Conservation (phyloP, 2,888 invertebrate species). For the Euproctis similis region DNA sequence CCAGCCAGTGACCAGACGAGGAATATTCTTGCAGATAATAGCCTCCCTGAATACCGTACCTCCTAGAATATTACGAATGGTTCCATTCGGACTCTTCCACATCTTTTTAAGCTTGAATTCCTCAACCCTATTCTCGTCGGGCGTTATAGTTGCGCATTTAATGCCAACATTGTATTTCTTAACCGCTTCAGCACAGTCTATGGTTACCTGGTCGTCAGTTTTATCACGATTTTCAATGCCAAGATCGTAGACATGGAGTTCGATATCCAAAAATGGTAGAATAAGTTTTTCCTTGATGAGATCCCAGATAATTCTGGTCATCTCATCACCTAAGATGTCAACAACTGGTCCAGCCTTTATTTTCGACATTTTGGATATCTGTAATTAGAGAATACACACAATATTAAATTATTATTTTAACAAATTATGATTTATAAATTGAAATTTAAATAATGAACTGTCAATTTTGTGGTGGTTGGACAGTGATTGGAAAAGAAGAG, state of each 20-base stretch:
- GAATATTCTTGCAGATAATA: conserved; percentile 94
- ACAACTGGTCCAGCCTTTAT: conserved; percentile 91
- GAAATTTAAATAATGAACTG: too few relatives aligned
- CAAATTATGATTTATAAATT: too few relatives aligned
- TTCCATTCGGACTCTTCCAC: conserved; percentile 95
- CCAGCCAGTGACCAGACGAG: conserved; percentile 96
- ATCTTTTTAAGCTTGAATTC: conserved; percentile 91
- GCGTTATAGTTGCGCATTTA: conserved; percentile 99
- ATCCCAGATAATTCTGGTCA: conserved; percentile 99
- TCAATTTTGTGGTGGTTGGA: too few relatives aligned
- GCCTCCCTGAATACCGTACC: conserved; percentile 91
- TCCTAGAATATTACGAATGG: conserved; percentile 90
- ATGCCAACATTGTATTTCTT: conserved; percentile 98
- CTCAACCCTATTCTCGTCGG: conserved; percentile 96
- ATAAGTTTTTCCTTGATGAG: conserved; percentile 97
- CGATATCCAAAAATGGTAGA: conserved; percentile 95
- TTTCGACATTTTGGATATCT: conserved; percentile 70
- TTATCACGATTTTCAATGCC: conserved; percentile 96
- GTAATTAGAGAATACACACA: conserved; percentile 9
- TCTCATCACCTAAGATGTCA: conserved; percentile 95
- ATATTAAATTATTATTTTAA: too few relatives aligned
- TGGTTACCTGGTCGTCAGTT: conserved; percentile 95
- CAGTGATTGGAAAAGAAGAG: too few relatives aligned
- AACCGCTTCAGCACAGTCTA: conserved; percentile 97
- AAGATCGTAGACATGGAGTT: conserved; percentile 94